A percentile compares a stretch with the other conserved stretches of the same genome.
Evolutionary conservation across 2,797 vertebrate genomes (phyloP).

Genomic region (Sylvilagus floridanus): DNA sequence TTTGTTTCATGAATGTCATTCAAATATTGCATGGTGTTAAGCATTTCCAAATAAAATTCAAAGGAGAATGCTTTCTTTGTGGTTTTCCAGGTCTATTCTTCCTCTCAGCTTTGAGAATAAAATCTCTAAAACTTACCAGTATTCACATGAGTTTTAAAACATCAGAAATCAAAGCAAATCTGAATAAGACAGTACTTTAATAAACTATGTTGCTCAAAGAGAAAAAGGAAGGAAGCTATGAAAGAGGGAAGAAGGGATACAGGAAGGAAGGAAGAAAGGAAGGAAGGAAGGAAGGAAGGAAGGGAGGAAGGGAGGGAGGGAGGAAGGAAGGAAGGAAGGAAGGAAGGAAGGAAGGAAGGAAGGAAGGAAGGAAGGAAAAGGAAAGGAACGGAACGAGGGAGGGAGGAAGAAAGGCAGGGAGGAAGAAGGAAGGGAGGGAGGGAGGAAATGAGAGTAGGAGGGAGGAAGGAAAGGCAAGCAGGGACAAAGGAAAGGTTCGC

Average conservation of each 20-base stretch:
- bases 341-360: background rate
- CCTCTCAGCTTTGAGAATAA: accelerated
- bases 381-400: background rate
- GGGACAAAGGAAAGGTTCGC: accelerated
- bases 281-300: too few relatives aligned
- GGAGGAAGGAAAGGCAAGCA: too few relatives aligned
- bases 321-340: too few relatives aligned
- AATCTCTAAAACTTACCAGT: background rate
- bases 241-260: too few relatives aligned
- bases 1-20: background rate
- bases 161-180: background rate
- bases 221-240: too few relatives aligned
- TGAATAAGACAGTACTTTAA: background rate
- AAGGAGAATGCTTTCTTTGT: background rate
- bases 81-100: background rate
- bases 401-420: background rate
- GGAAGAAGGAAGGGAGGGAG: background rate
- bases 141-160: background rate
- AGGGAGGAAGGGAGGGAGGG: too few relatives aligned
- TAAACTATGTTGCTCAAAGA: background rate
- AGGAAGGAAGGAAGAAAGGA: too few relatives aligned
- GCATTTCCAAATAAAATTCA: background rate
- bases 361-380: background rate
- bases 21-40: background rate
- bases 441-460: background rate